phyloP scores from a whole-genome alignment of 2,113 vertebrate species.

The Mohoua ochrocephala region DNA sequence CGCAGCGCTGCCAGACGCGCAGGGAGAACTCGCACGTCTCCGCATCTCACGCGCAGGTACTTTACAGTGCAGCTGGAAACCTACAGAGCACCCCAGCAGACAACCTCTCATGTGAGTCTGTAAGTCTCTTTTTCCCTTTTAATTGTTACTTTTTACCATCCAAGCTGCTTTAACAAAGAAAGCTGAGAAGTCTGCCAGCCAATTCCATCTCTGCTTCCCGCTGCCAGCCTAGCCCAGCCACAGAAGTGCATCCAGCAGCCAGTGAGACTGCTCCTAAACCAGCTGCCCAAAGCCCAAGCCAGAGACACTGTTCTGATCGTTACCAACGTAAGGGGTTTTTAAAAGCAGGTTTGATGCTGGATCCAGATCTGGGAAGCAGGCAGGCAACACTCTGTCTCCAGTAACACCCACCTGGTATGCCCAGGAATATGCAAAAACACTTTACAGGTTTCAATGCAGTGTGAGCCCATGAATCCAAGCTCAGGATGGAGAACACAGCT shows the following conservation, averaged over 20 bases:
- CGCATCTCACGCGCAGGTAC: not conserved
- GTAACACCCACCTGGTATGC: not conserved
- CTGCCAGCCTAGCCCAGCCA: not conserved
- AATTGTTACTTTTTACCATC: not conserved
- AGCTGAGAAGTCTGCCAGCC: not conserved
- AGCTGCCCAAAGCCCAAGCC: not conserved
- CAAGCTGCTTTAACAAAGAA: not conserved
- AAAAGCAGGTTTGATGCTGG: constrained; percentile 11
- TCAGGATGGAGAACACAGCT: not conserved
- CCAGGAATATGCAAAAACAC: not conserved
- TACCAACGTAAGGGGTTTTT: not conserved
- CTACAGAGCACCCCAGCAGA: not conserved
- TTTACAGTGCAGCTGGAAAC: not conserved
- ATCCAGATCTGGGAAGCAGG: constrained; percentile 12
- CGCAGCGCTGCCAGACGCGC: constrained; percentile 49
- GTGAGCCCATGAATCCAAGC: not conserved
- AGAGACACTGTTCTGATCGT: not conserved
- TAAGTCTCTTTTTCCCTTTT: not conserved
- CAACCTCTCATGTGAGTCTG: not conserved
- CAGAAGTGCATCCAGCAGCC: not conserved
- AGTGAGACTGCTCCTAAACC: not conserved
- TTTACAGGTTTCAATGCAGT: not conserved
- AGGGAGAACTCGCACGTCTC: not conserved
- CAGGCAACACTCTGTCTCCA: not conserved
- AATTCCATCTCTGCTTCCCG: not conserved